Base-by-base conservation (phyloP, 1,140 invertebrate genomes). In the Rhynchophorus ferrugineus region DNA sequence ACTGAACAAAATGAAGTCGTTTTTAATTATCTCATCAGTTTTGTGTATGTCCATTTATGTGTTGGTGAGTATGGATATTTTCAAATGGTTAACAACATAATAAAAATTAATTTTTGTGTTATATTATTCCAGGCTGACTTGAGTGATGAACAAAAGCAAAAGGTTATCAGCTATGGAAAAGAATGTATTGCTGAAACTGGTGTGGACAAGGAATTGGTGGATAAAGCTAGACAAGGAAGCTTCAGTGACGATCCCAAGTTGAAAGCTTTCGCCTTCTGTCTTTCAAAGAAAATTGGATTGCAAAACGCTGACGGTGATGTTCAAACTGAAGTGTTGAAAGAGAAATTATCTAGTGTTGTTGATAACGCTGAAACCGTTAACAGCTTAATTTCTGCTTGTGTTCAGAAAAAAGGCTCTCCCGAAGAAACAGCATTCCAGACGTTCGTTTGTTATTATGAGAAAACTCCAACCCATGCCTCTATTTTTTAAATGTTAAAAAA, bases 281-380 rank as follows among this genome's bases (percentile, higher is more conserved):
- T 73, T 58, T 69, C 72, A 54, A 56, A 70, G 55, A 71, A 70
- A 39, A 47, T 67, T 14, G 69, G 66, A 9, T 65, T 73, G 3
- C 14, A 70, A 1, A 57, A 57, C 22, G 39, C 57, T 2, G 65
- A 70, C 45, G 69, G 63, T 61, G n/a, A n/a, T n/a, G n/a, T n/a
- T n/a, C n/a, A n/a, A n/a, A n/a, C n/a, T n/a, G n/a, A n/a, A n/a
- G n/a, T 62, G 3, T 63, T 72, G 3, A 24, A 69, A 7, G 41
- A 62, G 0, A 73, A 73, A 49, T 42, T 72, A 14, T 66, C 68
- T 1, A 37, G 55, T 11, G 67, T 64, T 11, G 58, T 71, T 0
- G 65, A 72, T 17, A 65, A 72, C 18, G 70, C 69, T 29, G 54
- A 44, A 3, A 35, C 53, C 16, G 19, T 17, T 3, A 18, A n/a